Evolutionary conservation across 2,888 invertebrate genomes (phyloP), one percentile per base, ranked within the genome.

Genomic region (Thereva nobilitata): DNA sequence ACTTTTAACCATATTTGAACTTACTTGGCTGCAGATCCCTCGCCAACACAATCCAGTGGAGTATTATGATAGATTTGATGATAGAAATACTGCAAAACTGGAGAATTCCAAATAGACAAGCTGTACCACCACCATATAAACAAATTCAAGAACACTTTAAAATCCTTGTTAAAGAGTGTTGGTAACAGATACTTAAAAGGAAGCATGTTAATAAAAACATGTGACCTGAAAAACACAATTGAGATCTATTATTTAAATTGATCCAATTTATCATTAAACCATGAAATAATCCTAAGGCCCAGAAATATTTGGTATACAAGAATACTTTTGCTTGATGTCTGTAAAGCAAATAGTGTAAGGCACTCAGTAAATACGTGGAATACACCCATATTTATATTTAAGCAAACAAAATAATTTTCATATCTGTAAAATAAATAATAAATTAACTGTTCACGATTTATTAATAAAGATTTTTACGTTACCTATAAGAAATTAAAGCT

Each of bases 121-220:
- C 79, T 79, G 70, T 81, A 81, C 81, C 81, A 81, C 4, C 78
- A 66, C 78, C 80, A 80, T 57, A 81, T 76, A 9, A 72, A 72
- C 49, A 79, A 71, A 59, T 80, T 81, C 0, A 81, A 72, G 2
- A 76, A 73, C 37, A 79, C 59, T 73, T 80, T 79, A 53, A 80
- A 79, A 71, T 80, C 79, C 71, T 80, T 80, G 6, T 79, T 79
- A 70, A 79, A 80, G 1, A 81, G 72, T 42, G 80, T 81, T 35
- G 81, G 81, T 66, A 81, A 75, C 34, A 81, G 75, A 68, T 80
- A 81, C 64, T 79, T 79, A 59, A 81, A 81, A 5, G 81, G 81
- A 54, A 81, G 66, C 52, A 79, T 72, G 68, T 78, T 80, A 12
- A 81, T 77, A 45, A 78, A 81, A 5, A 79, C 76, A 69, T 80